Conservation (phyloP, 37 sponge, comb jelly and placozoan genomes). For the Hormiphora californensis region DNA sequence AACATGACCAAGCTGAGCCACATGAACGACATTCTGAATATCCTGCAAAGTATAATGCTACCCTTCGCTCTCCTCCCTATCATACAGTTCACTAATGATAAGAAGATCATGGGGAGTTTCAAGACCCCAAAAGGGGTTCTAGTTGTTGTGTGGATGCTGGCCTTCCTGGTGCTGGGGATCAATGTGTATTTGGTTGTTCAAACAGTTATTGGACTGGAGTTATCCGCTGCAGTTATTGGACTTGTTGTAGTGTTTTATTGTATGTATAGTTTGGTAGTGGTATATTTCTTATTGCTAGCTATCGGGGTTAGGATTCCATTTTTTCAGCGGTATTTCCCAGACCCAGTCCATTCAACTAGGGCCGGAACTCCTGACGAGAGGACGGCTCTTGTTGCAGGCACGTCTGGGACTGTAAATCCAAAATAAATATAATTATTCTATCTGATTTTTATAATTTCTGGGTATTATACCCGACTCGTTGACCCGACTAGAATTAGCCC, state of each 20-base stretch:
- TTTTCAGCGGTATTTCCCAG: background rate
- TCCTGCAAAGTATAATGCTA: conserved; percentile 33
- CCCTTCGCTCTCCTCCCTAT: conserved; percentile 57
- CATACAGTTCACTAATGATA: conserved; percentile 61
- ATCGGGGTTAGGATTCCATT: background rate
- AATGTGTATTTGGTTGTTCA: conserved; percentile 63
- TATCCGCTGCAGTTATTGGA: background rate
- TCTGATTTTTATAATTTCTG: too few species aligned
- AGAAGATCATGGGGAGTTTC: conserved; percentile 70
- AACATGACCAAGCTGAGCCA: conserved; percentile 55
- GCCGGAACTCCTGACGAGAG: too few species aligned
- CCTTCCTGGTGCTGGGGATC: conserved; percentile 63
- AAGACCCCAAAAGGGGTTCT: conserved; percentile 60
- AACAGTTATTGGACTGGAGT: background rate
- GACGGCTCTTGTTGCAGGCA: too few species aligned
- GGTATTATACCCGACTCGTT: too few species aligned
- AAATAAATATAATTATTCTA: too few species aligned
- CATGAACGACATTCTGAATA: conserved; percentile 40
- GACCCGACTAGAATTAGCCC: too few species aligned
- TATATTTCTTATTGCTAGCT: background rate
- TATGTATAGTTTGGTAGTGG: conserved; percentile 7
- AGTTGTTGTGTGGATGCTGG: conserved; percentile 60
- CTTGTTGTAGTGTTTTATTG: background rate
- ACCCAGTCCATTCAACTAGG: too few species aligned
- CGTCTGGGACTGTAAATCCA: too few species aligned